Conservation (phyloP, 2,888 invertebrate genomes). For the Drosophila suboccidentalis region DNA sequence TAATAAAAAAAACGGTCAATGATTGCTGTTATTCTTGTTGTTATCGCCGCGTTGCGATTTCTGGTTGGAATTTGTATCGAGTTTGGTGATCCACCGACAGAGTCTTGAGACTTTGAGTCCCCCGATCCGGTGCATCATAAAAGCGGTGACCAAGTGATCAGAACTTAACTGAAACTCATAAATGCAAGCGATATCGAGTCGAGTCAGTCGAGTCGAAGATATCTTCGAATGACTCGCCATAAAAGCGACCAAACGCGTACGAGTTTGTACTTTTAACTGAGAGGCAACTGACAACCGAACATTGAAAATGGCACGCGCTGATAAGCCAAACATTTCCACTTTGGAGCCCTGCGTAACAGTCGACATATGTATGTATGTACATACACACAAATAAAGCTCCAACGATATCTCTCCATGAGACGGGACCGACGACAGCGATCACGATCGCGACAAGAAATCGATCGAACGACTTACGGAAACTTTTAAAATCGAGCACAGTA, state of each 20-base stretch:
- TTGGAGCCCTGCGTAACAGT: conserved; percentile 8
- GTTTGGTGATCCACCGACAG: conserved; percentile 7
- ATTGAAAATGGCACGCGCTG: conserved; percentile 41
- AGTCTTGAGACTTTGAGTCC: conserved; percentile 20
- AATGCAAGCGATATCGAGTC: conserved; percentile 43
- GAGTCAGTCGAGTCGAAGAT: conserved; percentile 26
- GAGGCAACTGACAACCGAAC: conserved; percentile 13
- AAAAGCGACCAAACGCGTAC: conserved; percentile 4
- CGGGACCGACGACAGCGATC: conserved; percentile 4
- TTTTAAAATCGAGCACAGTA: background rate
- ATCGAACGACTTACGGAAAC: conserved; percentile 1
- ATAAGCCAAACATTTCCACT: conserved; percentile 38
- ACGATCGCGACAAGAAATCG: conserved; percentile 4
- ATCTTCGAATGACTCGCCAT: conserved; percentile 22
- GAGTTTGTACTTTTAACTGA: background rate
- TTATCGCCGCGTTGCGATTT: conserved; percentile 29
- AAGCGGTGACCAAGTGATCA: conserved; percentile 15
- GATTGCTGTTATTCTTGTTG: conserved; percentile 42
- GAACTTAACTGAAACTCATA: conserved; percentile 19
- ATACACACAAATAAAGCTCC: background rate
- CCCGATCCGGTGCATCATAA: conserved; percentile 14
- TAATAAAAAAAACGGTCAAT: conserved; percentile 25
- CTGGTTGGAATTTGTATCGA: conserved; percentile 31
- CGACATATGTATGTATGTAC: background rate
- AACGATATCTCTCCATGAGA: background rate